Percentiles rank a stretch among this genome's conserved stretches.
Evolutionary conservation across 2,888 invertebrate genomes (phyloP).

Genomic region (Strigamia maritima): DNA sequence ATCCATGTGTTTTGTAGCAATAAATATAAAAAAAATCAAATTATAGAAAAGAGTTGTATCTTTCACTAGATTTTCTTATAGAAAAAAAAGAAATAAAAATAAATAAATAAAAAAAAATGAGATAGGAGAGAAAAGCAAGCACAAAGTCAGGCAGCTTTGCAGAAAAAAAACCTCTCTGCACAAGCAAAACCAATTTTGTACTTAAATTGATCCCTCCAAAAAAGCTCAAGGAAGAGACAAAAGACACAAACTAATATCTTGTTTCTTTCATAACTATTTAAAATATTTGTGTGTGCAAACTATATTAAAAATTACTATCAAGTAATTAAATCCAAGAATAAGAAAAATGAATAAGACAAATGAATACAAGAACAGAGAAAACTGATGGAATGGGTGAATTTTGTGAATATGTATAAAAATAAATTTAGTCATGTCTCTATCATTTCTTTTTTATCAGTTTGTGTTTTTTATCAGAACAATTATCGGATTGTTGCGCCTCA

Average conservation of each 20-base stretch:
- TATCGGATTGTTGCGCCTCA: too few species aligned
- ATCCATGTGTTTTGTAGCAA: neutral
- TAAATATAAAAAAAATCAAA: neutral
- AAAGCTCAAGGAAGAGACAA: neutral
- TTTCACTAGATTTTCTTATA: neutral
- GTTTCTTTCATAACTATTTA: neutral
- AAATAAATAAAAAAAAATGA: neutral
- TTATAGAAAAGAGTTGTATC: neutral
- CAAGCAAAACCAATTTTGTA: neutral
- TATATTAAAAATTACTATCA: neutral
- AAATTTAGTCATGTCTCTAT: too few species aligned
- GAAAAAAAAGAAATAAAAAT: neutral
- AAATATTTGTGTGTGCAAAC: too few species aligned
- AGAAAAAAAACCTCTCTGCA: neutral
- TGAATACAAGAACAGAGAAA: too few species aligned
- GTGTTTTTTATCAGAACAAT: too few species aligned
- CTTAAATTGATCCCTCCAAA: constrained; percentile 1
- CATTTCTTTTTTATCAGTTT: too few species aligned
- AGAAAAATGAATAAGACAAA: too few species aligned
- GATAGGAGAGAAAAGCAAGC: neutral
- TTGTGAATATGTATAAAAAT: too few species aligned
- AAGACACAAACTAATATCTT: neutral
- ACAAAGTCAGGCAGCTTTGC: neutral
- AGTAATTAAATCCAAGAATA: neutral
- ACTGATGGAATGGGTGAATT: too few species aligned